Base-by-base conservation (phyloP, 2,113 vertebrate species). In the Azemiops feae region DNA sequence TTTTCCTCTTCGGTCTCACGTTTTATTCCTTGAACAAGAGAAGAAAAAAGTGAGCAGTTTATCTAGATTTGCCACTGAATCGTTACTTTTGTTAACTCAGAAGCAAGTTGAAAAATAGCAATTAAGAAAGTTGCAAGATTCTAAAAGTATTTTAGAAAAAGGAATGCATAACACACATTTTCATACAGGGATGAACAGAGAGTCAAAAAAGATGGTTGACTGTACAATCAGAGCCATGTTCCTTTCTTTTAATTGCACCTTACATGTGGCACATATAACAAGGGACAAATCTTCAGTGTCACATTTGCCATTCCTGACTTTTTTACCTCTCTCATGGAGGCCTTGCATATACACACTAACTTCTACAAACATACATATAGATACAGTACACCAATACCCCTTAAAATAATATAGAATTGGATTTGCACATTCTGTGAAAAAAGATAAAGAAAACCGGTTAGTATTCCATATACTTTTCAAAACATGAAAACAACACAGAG, bases 1-100 rank as follows among this genome's bases (percentile, higher is more conserved):
- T 93, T 97, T 90, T 97, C 96, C 87, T 95, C 91, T 0, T 92
- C 92, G 1, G 96, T 97, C 47, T 95, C 91, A 54, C 95, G 94
- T 10, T 94, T 89, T 86, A 96, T 89, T 58, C 96, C 97, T 81
- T 97, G 93, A 7, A 53, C 54, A 47, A 27, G 34, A 89, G 23
- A 52, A 85, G 30, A 50, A 88, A 4, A 3, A 45, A 30, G 47
- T 30, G 27, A 47, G 34, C 5, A 57, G 34, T 27, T 20, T 55
- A 43, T 30, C 22, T n/a, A 86, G 43, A 55, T n/a, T 87, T 57
- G 53, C 34, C 45, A 52, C n/a, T 57, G 54, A 34, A 34, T 39
- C n/a, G 23, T n/a, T 57, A 22, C 54, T 55, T 27, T 54, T 18
- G 18, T 55, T n/a, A 43, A 18, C 34, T 43, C 45, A 30, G 69